These are phyloP conservation scores for Ennomos erosarius DNA, from an alignment of 2,888 invertebrate genomes.

Conservation along the genomic window DNA sequence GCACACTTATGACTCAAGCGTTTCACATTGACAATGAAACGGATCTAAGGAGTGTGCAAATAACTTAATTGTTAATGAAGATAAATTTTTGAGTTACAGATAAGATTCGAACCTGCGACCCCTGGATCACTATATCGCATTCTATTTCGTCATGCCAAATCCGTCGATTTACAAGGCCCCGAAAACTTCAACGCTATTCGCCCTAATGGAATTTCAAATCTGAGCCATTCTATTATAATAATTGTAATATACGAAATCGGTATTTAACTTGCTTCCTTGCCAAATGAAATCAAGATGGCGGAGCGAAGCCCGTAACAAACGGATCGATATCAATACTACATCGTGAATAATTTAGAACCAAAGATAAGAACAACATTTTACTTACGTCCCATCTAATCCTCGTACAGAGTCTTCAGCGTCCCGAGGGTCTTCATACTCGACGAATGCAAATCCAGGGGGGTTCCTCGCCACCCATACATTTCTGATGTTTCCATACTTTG, in stretches of 20 bases:
- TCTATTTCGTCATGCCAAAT: neutral
- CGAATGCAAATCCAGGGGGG: constrained; percentile 96
- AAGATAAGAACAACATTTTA: constrained; percentile 27
- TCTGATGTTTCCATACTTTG: constrained; percentile 94
- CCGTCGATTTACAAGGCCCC: neutral
- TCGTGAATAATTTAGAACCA: too few relatives aligned
- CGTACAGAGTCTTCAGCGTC: constrained; percentile 95
- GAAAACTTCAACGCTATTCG: constrained; percentile 3
- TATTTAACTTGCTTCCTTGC: too few relatives aligned
- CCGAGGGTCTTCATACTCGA: constrained; percentile 94
- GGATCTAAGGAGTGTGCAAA: constrained; percentile 83
- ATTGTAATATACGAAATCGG: too few relatives aligned
- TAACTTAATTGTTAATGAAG: neutral
- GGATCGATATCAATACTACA: too few relatives aligned
- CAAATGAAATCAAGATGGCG: constrained; percentile 38
- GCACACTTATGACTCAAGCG: constrained; percentile 86
- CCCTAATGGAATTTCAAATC: too few relatives aligned
- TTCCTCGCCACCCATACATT: constrained; percentile 98
- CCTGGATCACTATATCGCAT: neutral
- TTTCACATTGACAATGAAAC: constrained; percentile 77
- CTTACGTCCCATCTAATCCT: constrained; percentile 90
- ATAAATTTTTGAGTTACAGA: neutral
- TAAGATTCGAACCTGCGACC: constrained; percentile 38
- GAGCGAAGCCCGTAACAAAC: neutral
- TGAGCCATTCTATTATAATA: too few relatives aligned